A percentile compares a stretch with the other conserved stretches of the same genome.
These are phyloP conservation scores for Anneissia japonica DNA, from an alignment of 35 echinoderm and acorn worm genomes.

Conservation along the genomic window DNA sequence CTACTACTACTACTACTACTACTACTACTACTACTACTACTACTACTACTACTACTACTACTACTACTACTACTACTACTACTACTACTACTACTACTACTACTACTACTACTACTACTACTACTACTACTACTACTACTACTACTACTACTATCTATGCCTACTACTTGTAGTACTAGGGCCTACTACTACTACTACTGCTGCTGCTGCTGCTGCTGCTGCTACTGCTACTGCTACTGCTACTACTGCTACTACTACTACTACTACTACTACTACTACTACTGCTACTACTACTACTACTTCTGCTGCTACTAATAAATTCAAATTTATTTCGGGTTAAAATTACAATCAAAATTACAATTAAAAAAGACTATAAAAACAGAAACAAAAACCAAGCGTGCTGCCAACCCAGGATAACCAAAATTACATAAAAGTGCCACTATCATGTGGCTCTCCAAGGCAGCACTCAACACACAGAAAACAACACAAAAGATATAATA, in stretches of 20 bases:
- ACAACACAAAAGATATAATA: too few relatives aligned
- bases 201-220: conserved; percentile 2
- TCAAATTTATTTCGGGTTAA: too few relatives aligned
- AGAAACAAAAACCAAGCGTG: too few relatives aligned
- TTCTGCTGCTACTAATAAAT: too few relatives aligned
- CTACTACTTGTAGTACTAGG: too few relatives aligned
- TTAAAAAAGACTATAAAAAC: too few relatives aligned
- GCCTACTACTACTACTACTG: background rate
- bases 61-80: conserved; percentile 3
- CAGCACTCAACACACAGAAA: too few relatives aligned
- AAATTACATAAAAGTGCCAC: too few relatives aligned
- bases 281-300: background rate
- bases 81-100: conserved; percentile 3
- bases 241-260: background rate
- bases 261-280: background rate
- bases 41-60: conserved; percentile 4
- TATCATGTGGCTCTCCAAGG: too few relatives aligned
- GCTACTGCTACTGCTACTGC: conserved; percentile 3
- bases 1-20: conserved; percentile 3
- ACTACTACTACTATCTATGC: conserved; percentile 3
- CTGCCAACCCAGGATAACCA: too few relatives aligned
- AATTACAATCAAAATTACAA: too few relatives aligned
- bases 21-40: conserved; percentile 3
- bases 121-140: conserved; percentile 3
- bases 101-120: conserved; percentile 4